Percentiles rank a stretch among this genome's conserved stretches.
phyloP scores from a whole-genome alignment of 2,888 invertebrate species.

The Drosophila meridionalis region DNA sequence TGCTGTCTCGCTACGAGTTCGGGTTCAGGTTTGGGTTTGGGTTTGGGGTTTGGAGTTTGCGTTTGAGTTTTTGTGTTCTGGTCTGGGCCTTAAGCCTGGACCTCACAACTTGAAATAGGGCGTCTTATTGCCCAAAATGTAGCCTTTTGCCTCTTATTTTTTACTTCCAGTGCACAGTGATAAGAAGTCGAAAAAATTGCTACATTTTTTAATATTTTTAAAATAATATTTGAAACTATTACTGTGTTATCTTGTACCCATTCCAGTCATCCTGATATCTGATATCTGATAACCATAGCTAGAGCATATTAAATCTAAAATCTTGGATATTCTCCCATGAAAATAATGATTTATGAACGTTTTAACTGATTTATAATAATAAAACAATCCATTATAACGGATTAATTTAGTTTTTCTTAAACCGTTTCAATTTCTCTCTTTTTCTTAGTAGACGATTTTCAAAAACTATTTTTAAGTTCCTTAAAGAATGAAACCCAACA shows the following conservation, averaged over 20 bases:
- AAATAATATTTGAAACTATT: background rate
- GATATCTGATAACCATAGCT: background rate
- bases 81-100: conserved; percentile 52
- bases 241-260: background rate
- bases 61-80: conserved; percentile 23
- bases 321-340: background rate
- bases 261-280: background rate
- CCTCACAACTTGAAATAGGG: conserved; percentile 61
- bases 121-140: conserved; percentile 78
- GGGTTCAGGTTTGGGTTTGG: conserved; percentile 12
- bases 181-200: background rate
- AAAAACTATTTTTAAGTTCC: too few relatives aligned
- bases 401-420: too few relatives aligned
- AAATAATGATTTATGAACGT: background rate
- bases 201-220: background rate
- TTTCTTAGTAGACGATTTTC: too few relatives aligned
- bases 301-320: background rate
- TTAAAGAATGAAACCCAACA: too few relatives aligned
- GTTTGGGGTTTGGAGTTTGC: background rate
- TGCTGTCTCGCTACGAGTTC: conserved; percentile 35
- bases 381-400: too few relatives aligned
- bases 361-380: too few relatives aligned
- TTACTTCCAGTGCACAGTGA: conserved; percentile 55
- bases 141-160: conserved; percentile 57
- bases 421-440: too few relatives aligned